Evolutionary conservation across 2,888 invertebrate species (phyloP), one percentile per base, ranked within the genome.

Genomic region (Orchesella flavescens): DNA sequence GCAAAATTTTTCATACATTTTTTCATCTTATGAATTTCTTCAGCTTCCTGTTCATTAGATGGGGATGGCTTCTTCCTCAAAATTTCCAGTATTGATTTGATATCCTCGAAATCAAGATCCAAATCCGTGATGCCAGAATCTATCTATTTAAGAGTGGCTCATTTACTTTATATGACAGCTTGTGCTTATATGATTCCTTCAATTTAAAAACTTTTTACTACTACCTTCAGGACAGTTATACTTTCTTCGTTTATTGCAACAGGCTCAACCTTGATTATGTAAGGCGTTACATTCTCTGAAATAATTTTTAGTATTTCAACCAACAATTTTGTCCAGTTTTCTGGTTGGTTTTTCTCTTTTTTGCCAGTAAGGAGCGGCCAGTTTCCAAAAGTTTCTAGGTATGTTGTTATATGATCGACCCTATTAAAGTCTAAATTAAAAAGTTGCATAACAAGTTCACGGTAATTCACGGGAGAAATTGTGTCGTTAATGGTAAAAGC

Each of bases 301-400:
- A 34, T 10, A n/a, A 66, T 65, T 57, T 49, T 71, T 43, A 72
- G n/a, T 23, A 83, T 57, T 34, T 72, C 65, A 2, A 17, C 15
- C 15, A 77, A 44, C 43, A 77, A 15, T 21, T 65, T 61, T 13
- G 13, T 21, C 76, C 76, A 77, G 55, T 75, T 44, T 1, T 49
- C 69, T 34, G 34, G 34, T 4, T n/a, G n/a, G n/a, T n/a, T n/a
- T n/a, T 10, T 55, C 7, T 69, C 65, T 1, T 15, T 5, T 23
- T 49, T 46, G 0, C 71, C 71, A 9, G 24, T 15, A 4, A 83
- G 23, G 13, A 76, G 53, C 9, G 82, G 82, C 82, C 82, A 83
- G n/a, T 49, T 77, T 10, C 82, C 82, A 15, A 76, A 24, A 2
- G 43, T 57, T 23, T 83, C 57, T 4, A 83, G 53, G 24, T 72